These are phyloP conservation scores for Spheniscus mendiculus DNA, from an alignment of 2,113 vertebrate genomes.

Conservation along the genomic window DNA sequence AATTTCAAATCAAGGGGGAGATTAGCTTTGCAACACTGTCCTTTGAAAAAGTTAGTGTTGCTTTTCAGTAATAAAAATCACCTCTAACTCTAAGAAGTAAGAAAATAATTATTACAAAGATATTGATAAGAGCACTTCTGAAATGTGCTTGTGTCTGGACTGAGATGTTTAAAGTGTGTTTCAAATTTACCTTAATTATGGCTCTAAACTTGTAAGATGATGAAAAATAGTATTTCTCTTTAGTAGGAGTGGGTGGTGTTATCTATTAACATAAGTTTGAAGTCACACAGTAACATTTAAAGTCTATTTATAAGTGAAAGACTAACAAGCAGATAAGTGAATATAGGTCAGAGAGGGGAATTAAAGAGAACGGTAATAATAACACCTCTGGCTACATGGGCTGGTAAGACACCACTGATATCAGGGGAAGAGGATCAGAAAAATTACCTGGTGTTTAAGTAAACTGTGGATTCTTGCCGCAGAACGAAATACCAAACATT, in stretches of 20 bases:
- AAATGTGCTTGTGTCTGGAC: neutral
- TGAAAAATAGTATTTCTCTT: conserved; percentile 36
- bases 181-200: conserved; percentile 1
- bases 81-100: neutral
- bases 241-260: conserved; percentile 19
- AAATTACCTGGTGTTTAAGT: neutral
- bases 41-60: neutral
- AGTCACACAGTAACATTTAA: conserved; percentile 15
- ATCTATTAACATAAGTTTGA: neutral
- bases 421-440: neutral
- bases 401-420: neutral
- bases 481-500: neutral
- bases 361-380: neutral
- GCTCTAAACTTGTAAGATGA: neutral
- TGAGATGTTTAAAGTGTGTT: neutral
- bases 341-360: neutral
- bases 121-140: neutral
- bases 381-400: neutral
- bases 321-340: conserved; percentile 4
- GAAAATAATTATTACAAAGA: neutral
- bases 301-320: conserved; percentile 33
- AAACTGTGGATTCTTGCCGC: neutral
- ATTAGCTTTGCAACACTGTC: neutral
- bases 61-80: neutral
- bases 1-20: neutral